Evolutionary conservation across 1,140 invertebrate genomes (phyloP), one percentile per base, ranked within the genome.

Genomic region (Pseudomyrmex concolor): DNA sequence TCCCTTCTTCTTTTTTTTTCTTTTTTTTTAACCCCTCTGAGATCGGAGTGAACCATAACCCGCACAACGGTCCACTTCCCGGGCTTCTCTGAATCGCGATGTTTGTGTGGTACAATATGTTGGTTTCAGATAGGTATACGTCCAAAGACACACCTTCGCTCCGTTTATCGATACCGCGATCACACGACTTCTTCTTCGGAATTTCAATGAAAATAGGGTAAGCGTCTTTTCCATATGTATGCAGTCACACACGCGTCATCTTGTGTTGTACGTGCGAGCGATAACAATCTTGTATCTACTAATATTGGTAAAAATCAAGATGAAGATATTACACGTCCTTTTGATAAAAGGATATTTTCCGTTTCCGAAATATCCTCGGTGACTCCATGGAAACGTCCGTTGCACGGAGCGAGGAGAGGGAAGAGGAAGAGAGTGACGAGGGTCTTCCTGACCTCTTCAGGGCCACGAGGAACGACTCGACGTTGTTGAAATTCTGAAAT

Each of bases 51-150:
- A 90, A 92, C 91, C 91, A 92, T 92, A 92, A 92, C 91, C 91
- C 84, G 87, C 91, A 91, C 91, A 92, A 92, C 87, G 90, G 86
- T 91, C 88, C 87, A 91, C 88, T 91, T 89, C 66, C 83, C 84
- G 87, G 71, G 85, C 84, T 66, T 85, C 68, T 17, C n/a, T 54
- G 81, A 88, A 83, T 88, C 77, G 60, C 63, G 64, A 83, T 83
- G 60, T 83, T 60, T 22, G 83, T 84, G 84, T 70, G 77, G 12
- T 45, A 45, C 45, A 45, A 17, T 13, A 5, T 63, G 13, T 19
- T 34, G 34, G 34, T 34, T 34, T 5, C 34, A 34, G 34, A 34
- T 34, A 34, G 2, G 3, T 34, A 34, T 7, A 7, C 34, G 34
- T 34, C 0, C 34, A 7, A 34, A 7, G 34, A 34, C 34, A 34